phyloP scores from a whole-genome alignment of 2,797 vertebrate species.

The Smutsia temminckii region DNA sequence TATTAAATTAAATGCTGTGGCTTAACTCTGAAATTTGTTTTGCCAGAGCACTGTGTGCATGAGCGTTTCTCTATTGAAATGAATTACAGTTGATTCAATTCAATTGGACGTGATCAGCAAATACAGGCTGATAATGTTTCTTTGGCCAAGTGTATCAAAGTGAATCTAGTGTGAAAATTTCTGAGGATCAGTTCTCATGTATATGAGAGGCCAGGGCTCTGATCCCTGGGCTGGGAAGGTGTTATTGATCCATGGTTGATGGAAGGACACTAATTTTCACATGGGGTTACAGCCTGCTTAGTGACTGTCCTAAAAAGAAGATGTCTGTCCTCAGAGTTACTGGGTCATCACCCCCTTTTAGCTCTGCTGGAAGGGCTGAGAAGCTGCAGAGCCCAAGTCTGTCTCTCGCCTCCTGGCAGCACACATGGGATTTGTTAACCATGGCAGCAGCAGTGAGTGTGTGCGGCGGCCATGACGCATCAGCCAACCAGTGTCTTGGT shows the following conservation, averaged over 20 bases:
- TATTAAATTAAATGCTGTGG: not conserved
- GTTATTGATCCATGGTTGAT: not conserved
- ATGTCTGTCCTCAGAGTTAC: not conserved
- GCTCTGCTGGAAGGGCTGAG: not conserved
- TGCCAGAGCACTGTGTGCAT: not conserved
- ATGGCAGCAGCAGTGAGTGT: not conserved
- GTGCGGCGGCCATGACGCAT: not conserved
- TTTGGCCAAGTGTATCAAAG: not conserved
- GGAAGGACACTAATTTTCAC: not conserved
- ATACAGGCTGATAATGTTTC: not conserved
- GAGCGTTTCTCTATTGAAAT: not conserved
- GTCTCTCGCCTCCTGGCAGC: not conserved
- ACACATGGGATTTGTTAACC: not conserved
- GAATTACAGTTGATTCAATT: not conserved
- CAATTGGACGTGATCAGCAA: not conserved
- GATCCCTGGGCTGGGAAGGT: not conserved
- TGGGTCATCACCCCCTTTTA: slow-evolving; percentile 37
- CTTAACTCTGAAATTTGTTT: slow-evolving; percentile 48
- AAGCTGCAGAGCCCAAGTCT: not conserved
- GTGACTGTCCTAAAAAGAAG: slow-evolving; percentile 14
- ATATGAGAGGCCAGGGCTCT: not conserved
- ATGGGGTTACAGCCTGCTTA: not conserved
- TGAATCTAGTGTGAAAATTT: not conserved
- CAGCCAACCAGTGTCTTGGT: not conserved
- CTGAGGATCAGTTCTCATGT: not conserved